Conservation (phyloP, 1,140 invertebrate genomes). For the Diorhabda elongata region DNA sequence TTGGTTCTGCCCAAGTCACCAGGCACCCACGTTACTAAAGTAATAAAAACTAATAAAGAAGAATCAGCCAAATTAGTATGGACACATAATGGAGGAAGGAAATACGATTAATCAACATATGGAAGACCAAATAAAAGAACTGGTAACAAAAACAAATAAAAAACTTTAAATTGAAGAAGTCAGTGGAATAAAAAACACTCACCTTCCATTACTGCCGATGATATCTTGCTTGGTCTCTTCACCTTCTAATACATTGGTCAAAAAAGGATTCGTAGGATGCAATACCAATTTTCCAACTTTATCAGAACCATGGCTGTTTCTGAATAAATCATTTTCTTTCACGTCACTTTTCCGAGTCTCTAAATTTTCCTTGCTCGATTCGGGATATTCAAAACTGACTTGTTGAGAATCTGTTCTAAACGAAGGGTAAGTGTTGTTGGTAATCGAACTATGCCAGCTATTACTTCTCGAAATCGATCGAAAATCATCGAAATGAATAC, state of each 20-base stretch:
- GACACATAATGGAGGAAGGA: not conserved
- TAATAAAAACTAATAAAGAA: not conserved
- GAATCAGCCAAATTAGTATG: not conserved
- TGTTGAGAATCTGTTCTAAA: no score
- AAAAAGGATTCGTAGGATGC: not conserved
- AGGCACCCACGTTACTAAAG: not conserved
- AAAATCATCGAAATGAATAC: not conserved
- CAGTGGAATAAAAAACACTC: not conserved
- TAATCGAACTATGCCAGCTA: not conserved
- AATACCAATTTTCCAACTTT: not conserved
- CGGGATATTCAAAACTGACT: not conserved
- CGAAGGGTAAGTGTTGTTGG: no score
- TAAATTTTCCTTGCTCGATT: not conserved
- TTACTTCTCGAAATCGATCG: not conserved
- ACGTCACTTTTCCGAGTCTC: not conserved
- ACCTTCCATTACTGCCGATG: not conserved
- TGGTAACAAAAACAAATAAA: not conserved
- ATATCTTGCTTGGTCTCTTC: not conserved
- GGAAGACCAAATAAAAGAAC: not conserved
- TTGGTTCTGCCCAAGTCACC: no score
- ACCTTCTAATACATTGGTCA: slow-evolving; percentile 2
- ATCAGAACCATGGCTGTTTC: not conserved
- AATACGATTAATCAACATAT: not conserved
- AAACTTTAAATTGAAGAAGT: not conserved
- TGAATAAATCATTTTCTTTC: not conserved